Base-by-base conservation (phyloP, 2,888 invertebrate genomes). In the Corbicula japonica region DNA sequence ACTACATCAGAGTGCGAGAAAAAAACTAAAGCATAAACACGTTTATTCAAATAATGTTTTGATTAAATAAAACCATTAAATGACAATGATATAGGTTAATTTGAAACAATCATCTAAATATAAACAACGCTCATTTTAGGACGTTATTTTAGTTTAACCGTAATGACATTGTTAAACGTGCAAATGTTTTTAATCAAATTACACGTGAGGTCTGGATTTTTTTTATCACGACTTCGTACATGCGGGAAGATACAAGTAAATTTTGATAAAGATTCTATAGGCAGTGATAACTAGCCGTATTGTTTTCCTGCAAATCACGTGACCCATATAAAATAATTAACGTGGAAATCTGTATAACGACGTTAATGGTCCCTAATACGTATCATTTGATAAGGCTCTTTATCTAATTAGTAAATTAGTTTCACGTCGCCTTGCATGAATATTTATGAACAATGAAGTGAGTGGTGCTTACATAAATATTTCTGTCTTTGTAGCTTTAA, bases 381-480 rank as follows among this genome's bases (percentile, higher is more conserved):
- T 54, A 58, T 26, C 50, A 60, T 72, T 78, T 73, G 82, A 78
- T 79, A 76, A 69, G 70, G 38, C 65, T 56, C 23, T 63, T 76
- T 82, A 82, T 72, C 72, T 70, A 54, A 69, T 76, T 82, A 76
- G 61, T 68, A 44, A 68, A 81, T 81, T 77, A 72, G 75, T 65
- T 41, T 58, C 62, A 69, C 74, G 70, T 78, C 74, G 50, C 50
- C 35, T 65, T n/a, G 38, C 38, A 66, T 79, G 74, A 79, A 75
- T 79, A 79, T 79, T 71, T 66, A 79, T 74, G 70, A 65, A 50
- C n/a, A 32, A 65, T 48, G 38, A 61, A n/a, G n/a, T n/a, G n/a
- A n/a, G n/a, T n/a, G n/a, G n/a, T n/a, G n/a, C n/a, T n/a, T n/a
- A n/a, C n/a, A n/a, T n/a, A n/a, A n/a, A n/a, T n/a, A n/a, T n/a